Evolutionary conservation across 2,113 vertebrate genomes (phyloP).

Genomic region (Eulemur rufifrons): DNA sequence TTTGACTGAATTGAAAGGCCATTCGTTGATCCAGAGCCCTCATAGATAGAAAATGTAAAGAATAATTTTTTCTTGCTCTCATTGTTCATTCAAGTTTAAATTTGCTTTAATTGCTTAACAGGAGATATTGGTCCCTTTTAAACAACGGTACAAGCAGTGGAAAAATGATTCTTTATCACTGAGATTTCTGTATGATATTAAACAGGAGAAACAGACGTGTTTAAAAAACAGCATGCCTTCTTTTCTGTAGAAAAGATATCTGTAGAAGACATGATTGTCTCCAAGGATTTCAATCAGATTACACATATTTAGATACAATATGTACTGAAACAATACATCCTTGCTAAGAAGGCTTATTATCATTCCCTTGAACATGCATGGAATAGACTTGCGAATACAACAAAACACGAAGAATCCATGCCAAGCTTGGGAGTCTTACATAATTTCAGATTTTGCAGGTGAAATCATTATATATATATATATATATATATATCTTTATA

Average conservation of each 20-base stretch:
- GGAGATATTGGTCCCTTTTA: not conserved
- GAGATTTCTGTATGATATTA: not conserved
- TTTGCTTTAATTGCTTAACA: conserved; percentile 41
- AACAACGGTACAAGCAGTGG: not conserved
- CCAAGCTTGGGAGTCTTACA: not conserved
- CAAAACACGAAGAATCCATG: not conserved
- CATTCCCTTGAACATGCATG: not conserved
- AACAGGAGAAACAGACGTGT: not conserved
- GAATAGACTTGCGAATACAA: not conserved
- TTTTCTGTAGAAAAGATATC: not conserved
- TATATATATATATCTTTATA: not conserved
- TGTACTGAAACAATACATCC: not conserved
- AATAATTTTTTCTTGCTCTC: not conserved
- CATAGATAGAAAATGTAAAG: not conserved
- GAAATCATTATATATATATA: not conserved
- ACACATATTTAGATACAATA: not conserved
- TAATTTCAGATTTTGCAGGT: not conserved
- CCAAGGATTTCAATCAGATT: conserved; percentile 11
- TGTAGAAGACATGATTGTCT: not conserved
- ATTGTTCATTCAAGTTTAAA: conserved; percentile 42
- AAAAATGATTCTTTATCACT: not conserved
- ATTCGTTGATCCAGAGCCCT: not conserved
- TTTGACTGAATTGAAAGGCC: conserved; percentile 29
- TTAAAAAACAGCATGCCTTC: not conserved
- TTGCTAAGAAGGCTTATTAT: not conserved